phyloP scores from a whole-genome alignment of 2,888 invertebrate genomes.

The Watsonalla cultraria region DNA sequence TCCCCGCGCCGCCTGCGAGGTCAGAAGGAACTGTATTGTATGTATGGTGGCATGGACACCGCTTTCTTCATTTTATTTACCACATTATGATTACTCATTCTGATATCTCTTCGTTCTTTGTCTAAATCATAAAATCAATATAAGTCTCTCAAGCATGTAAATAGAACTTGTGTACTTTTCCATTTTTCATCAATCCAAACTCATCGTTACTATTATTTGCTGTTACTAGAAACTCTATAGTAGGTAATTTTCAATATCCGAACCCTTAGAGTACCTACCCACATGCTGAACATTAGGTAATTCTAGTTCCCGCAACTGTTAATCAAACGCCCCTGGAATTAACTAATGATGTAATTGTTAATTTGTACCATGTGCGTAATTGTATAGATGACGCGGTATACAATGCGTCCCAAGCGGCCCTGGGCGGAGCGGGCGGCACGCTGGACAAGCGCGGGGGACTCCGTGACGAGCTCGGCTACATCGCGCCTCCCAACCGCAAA shows the following conservation, averaged over 20 bases:
- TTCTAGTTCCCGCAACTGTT: no score
- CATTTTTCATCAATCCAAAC: slow-evolving; percentile 26
- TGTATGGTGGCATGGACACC: slow-evolving; percentile 77
- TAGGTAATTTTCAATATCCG: no score
- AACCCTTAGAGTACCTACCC: no score
- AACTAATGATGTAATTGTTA: neutral
- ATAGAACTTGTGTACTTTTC: neutral
- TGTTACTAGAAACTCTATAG: neutral
- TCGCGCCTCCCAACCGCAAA: slow-evolving; percentile 95
- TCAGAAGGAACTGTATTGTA: slow-evolving; percentile 87
- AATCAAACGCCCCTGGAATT: no score
- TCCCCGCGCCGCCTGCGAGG: slow-evolving; percentile 90
- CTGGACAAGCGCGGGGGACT: slow-evolving; percentile 89
- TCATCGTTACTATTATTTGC: slow-evolving; percentile 44
- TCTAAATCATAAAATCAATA: slow-evolving; percentile 2
- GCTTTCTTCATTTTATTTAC: slow-evolving; percentile 45
- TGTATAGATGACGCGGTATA: slow-evolving; percentile 91
- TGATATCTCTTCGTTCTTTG: slow-evolving; percentile 6
- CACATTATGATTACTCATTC: slow-evolving; percentile 11
- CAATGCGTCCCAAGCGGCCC: slow-evolving; percentile 86
- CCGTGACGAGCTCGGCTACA: slow-evolving; percentile 93
- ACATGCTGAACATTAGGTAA: no score
- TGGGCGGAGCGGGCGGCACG: slow-evolving; percentile 83
- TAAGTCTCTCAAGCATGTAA: neutral
- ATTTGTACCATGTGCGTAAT: neutral